Base-by-base conservation (phyloP, 2,113 vertebrate genomes). In the Semnornis frantzii region DNA sequence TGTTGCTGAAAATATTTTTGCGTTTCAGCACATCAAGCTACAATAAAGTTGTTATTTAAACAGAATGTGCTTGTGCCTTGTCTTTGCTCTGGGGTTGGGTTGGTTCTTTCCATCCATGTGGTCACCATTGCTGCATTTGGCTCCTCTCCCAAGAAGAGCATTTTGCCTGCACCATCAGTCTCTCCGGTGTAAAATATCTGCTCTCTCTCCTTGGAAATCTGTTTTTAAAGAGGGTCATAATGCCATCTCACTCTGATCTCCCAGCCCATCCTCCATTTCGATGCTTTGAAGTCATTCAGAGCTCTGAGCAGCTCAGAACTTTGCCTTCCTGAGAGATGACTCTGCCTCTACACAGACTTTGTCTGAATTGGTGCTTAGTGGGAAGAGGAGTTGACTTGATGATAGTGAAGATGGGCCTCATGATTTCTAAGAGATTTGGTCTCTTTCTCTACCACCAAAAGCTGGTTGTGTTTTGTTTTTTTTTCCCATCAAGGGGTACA, bases 31-130 rank as follows among this genome's bases (percentile, higher is more conserved):
- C 94, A 85, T 96, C 97, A 97, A 97, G 97, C 97, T 98, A 97
- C 98, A 98, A 98, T 98, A 98, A 98, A 98, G 97, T 98, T 98
- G 97, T 98, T 98, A 97, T 97, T 98, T 98, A 97, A 96, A 97
- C 95, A 97, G 87, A 97, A 92, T 28, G 66, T 93, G 82, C 95
- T 90, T 90, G 65, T 77, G 91, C 86, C 94, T 97, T 95, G 89
- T 94, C 50, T 96, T 96, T 95, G 37, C 81, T 25, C 23, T 21
- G 54, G 37, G 33, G 69, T 23, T 55, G 23, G 54, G 54, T 27
- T 39, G 27, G 17, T 68, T 37, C 50, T 39, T 15, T 12, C 8
- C 13, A 52, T 48, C 7, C 42, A 0, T 34, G 3, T 60, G 20
- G 80, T 91, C 62, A n/a, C 30, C 60, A 0, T 17, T 12, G 25